phyloP scores from a whole-genome alignment of 2,888 invertebrate genomes.

The Gerris lacustris region DNA sequence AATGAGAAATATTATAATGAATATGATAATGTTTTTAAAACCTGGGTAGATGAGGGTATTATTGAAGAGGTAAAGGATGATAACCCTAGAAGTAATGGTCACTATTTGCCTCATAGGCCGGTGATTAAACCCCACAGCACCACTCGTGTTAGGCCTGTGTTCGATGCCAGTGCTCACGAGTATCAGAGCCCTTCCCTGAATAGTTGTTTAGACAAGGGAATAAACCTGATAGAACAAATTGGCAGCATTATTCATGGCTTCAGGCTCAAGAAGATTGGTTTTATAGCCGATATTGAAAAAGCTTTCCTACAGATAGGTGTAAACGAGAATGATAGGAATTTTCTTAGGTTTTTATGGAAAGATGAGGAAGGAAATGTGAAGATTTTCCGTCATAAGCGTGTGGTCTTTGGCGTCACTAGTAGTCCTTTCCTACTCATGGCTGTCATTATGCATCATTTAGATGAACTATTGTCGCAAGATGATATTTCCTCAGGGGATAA shows the following conservation, averaged over 20 bases:
- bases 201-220: slow-evolving; percentile 28
- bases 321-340: slow-evolving; percentile 29
- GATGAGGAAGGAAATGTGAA: slow-evolving; percentile 9
- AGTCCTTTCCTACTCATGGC: slow-evolving; percentile 23
- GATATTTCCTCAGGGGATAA: background rate
- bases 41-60: slow-evolving; percentile 30
- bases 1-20: slow-evolving; percentile 24
- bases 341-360: slow-evolving; percentile 29
- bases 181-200: slow-evolving; percentile 23
- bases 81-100: background rate
- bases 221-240: slow-evolving; percentile 26
- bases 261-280: slow-evolving; percentile 21
- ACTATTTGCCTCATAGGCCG: slow-evolving; percentile 24
- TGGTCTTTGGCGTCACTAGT: slow-evolving; percentile 20
- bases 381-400: slow-evolving; percentile 17
- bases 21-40: slow-evolving; percentile 31
- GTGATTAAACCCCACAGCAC: slow-evolving; percentile 25
- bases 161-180: slow-evolving; percentile 25
- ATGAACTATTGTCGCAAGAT: background rate
- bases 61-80: slow-evolving; percentile 29
- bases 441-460: slow-evolving; percentile 17
- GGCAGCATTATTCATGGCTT: slow-evolving; percentile 21
- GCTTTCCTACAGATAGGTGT: slow-evolving; percentile 33
- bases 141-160: slow-evolving; percentile 26
- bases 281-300: slow-evolving; percentile 29